Evolutionary conservation across 2,113 vertebrate species (phyloP), one percentile per base, ranked within the genome.

Genomic region (Chaetops frenatus): DNA sequence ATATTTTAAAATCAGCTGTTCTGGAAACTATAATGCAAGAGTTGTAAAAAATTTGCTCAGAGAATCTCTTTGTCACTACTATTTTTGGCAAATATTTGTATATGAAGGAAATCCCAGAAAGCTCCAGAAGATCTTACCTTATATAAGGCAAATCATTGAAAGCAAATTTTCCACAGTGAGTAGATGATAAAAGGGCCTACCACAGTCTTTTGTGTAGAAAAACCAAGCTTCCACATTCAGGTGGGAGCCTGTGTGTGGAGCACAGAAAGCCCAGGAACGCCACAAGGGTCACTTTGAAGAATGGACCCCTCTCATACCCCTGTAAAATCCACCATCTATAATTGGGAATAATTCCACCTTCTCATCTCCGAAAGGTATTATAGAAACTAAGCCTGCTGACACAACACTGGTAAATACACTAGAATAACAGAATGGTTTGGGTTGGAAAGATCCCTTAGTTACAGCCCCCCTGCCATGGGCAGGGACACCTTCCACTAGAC

Each of bases 41-140:
- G 17, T 44, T 73, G 45, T 62, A 73, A 58, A 86, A 73, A 47
- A 58, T 62, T 73, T 92, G 40, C 88, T 90, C 50, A 86, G 48
- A 66, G 9, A 91, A 87, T 85, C 21, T 54, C 58, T 86, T 85
- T 76, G 47, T 42, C 50, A 20, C 31, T 86, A 38, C 83, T 80
- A 73, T 88, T 95, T 90, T 78, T 86, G 67, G 80, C 40, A 93
- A 93, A 88, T 93, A 91, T 67, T 89, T 95, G 69, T 91, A 56
- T 31, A 71, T 0, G 1, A 86, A 82, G 73, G 48, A 90, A 94
- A 81, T 66, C 58, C 33, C 15, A 0, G 47, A 87, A 89, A 86
- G 57, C 60, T 87, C 47, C 44, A 72, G 66, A 87, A 89, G 50
- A 57, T 62, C 54, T 25, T 53, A 28, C 17, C 69, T 12, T 7